A percentile compares a stretch with the other conserved stretches of the same genome.
Conservation (phyloP, 2,113 vertebrate genomes). For the Heteronetta atricapilla region DNA sequence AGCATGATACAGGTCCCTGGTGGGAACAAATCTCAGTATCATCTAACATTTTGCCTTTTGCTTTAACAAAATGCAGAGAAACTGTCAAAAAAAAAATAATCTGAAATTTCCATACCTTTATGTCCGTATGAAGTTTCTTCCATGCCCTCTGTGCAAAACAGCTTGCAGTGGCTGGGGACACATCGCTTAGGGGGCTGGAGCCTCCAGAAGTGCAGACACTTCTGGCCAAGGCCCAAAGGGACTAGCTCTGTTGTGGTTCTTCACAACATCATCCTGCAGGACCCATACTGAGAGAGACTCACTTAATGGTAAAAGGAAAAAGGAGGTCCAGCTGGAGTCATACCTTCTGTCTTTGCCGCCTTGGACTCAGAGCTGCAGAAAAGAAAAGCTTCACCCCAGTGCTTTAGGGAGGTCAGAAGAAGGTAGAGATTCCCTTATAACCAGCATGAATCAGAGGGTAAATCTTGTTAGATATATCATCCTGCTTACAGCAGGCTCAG, state of each 20-base stretch:
- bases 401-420: background rate
- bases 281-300: background rate
- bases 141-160: background rate
- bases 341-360: background rate
- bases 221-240: background rate
- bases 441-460: background rate
- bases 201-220: background rate
- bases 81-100: background rate
- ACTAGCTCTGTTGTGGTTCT: background rate
- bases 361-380: background rate
- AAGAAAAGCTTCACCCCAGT: background rate
- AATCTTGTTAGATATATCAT: background rate
- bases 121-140: background rate
- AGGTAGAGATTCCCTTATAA: background rate
- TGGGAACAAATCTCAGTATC: background rate
- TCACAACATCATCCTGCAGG: background rate
- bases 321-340: fast-evolving
- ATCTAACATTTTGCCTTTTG: background rate
- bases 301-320: background rate
- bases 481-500: background rate
- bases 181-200: background rate
- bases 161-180: background rate
- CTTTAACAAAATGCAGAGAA: background rate
- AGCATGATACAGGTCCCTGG: background rate
- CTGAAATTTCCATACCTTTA: background rate